Percentiles rank a stretch among this genome's conserved stretches.
phyloP scores from a whole-genome alignment of 2,113 vertebrate species.

The Hippopotamus amphibius region DNA sequence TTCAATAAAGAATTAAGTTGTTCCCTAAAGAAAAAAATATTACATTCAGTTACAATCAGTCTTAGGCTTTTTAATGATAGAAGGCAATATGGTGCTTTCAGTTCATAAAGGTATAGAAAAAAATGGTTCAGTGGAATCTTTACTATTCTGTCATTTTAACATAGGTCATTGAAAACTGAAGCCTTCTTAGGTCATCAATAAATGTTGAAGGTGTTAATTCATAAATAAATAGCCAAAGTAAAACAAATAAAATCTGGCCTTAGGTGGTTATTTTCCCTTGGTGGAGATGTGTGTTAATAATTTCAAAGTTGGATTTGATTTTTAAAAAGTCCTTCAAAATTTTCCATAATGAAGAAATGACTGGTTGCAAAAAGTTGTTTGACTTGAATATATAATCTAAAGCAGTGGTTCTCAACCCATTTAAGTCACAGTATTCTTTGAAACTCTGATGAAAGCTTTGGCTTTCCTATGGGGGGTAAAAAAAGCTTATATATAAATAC shows the following conservation, averaged over 20 bases:
- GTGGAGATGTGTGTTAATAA: not conserved
- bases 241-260: not conserved
- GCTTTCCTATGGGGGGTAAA: not conserved
- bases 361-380: not conserved
- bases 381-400: not conserved
- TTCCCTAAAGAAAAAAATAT: constrained; percentile 80
- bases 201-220: not conserved
- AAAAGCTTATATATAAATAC: not conserved
- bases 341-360: not conserved
- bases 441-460: not conserved
- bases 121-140: not conserved
- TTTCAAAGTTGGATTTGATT: not conserved
- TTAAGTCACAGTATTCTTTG: not conserved
- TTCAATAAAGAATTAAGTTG: constrained; percentile 87
- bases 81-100: not conserved
- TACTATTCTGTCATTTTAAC: not conserved
- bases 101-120: not conserved
- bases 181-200: not conserved
- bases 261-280: not conserved
- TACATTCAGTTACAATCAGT: not conserved
- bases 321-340: not conserved
- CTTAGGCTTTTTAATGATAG: not conserved
- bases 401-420: not conserved
- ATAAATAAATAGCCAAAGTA: not conserved
- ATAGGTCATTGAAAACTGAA: not conserved